Base-by-base conservation (phyloP, 2,113 vertebrate genomes). In the Ciconia maguari region DNA sequence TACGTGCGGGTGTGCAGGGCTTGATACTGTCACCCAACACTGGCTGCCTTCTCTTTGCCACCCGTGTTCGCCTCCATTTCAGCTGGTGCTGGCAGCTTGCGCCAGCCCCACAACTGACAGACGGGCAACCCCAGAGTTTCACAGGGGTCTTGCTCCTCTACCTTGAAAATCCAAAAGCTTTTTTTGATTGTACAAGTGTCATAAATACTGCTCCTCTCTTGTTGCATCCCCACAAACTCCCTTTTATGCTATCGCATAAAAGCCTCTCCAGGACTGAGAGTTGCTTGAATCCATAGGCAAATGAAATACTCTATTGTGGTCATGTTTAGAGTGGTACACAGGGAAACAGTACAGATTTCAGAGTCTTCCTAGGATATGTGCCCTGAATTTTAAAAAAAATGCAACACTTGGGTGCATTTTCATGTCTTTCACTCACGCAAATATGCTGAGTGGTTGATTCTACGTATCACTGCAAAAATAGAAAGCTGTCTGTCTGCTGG, bases 1-100 rank as follows among this genome's bases (percentile, higher is more conserved):
- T 57, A 52, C 0, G 0, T 44, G 15, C 1, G 7, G 51, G 14
- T 52, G 24, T 44, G 30, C 15, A 49, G 58, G 24, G 51, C 32
- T 58, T 0, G 0, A 6, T 42, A 20, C 25, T 1, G 1, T 41
- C 30, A n/a, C 41, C 16, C 41, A 72, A 16, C 41, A 36, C 20
- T 15, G 20, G 5, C 8, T 68, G 38, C 18, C 10, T 1, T 3
- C 26, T 48, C 83, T 52, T 69, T 69, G 21, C 42, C 27, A 51
- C 32, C 24, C 0, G 1, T 13, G 13, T 52, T 83, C 5, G 2
- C 38, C 27, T 34, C 11, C 22, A 36, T 85, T 93, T 94, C 34
- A 51, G 41, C 22, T 70, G 60, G 9, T 65, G 24, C 11, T 87
- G 49, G 15, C 24, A 79, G n/a, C 38, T 38, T 54, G 19, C 1